Conservation (phyloP, 64 coral and sea anemone genomes). For the Hydrozoanthus tunicans region DNA sequence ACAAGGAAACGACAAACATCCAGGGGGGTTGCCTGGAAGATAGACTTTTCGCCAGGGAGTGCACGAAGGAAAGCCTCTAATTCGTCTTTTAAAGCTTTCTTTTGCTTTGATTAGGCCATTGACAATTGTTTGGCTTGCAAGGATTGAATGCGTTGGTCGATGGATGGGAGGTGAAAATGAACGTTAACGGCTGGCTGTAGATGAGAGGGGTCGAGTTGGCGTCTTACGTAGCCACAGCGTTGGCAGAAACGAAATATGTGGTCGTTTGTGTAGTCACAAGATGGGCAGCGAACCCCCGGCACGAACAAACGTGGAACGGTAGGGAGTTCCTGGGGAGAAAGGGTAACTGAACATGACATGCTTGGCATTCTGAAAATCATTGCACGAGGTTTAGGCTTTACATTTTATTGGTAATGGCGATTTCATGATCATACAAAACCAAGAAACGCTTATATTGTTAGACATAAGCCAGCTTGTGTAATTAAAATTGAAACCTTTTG, state of each 20-base stretch:
- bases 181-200: no score
- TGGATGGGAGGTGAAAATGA: neutral
- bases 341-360: neutral
- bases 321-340: constrained; percentile 19
- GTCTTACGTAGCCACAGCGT: neutral
- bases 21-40: constrained; percentile 43
- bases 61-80: constrained; percentile 28
- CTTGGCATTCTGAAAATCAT: no score
- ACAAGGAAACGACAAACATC: constrained; percentile 63
- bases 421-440: no score
- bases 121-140: constrained; percentile 15
- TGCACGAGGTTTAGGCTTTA: no score
- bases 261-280: constrained; percentile 18
- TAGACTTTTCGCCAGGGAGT: constrained; percentile 25
- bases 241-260: constrained; percentile 1
- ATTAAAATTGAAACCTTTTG: no score
- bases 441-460: no score
- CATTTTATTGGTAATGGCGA: no score
- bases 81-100: constrained; percentile 25
- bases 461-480: no score
- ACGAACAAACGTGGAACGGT: neutral
- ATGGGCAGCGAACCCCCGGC: constrained; percentile 5
- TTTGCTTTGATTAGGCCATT: constrained; percentile 53
- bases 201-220: no score
- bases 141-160: constrained; percentile 35